A percentile compares a stretch with the other conserved stretches of the same genome.
Conservation (phyloP, 2,888 invertebrate species). For the Girardia tigrina region DNA sequence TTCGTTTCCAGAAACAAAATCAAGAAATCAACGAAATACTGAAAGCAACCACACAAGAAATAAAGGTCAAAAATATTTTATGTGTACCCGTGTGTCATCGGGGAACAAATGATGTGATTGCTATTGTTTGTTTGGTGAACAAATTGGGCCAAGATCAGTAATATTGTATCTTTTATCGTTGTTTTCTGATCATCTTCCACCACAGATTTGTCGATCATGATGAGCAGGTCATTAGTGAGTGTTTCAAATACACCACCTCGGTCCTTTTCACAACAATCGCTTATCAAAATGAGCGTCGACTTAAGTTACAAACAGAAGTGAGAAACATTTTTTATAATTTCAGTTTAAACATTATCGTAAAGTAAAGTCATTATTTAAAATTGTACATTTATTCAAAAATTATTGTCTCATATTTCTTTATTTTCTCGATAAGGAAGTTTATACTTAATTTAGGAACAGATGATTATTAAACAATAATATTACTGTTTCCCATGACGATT, state of each 20-base stretch:
- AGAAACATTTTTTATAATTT: not conserved
- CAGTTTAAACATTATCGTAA: no score
- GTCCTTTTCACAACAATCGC: slow-evolving; percentile 25
- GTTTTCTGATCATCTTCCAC: no score
- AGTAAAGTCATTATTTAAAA: no score
- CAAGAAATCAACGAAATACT: not conserved
- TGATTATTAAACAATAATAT: no score
- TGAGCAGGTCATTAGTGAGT: slow-evolving; percentile 9
- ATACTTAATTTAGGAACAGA: no score
- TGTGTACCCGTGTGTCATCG: slow-evolving; percentile 9
- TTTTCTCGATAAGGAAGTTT: not conserved
- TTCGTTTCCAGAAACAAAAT: not conserved
- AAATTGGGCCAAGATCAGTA: not conserved
- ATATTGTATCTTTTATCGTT: not conserved
- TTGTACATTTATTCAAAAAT: no score
- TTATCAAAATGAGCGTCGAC: slow-evolving; percentile 18
- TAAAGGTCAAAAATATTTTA: not conserved
- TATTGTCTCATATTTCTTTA: no score
- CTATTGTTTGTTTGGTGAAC: slow-evolving; percentile 10
- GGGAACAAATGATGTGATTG: not conserved
- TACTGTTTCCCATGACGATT: no score
- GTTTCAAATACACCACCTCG: slow-evolving; percentile 16
- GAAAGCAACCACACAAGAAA: slow-evolving; percentile 1
- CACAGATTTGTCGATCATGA: not conserved
- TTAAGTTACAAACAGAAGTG: slow-evolving; percentile 24